phyloP scores from a whole-genome alignment of 2,113 vertebrate genomes.

The Anas platyrhynchos region DNA sequence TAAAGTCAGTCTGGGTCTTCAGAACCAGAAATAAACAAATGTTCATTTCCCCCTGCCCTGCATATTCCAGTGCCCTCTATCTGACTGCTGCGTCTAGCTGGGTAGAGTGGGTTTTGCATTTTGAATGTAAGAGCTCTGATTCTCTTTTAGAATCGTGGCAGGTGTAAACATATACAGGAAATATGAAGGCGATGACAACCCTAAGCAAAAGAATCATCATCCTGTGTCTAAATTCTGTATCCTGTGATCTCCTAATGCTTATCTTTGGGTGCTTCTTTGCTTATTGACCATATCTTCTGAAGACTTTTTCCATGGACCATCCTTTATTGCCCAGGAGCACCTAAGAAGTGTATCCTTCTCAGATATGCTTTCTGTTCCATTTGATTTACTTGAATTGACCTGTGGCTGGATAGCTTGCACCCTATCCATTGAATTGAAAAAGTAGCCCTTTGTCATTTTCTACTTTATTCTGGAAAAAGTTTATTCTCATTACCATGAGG shows the following conservation, averaged over 20 bases:
- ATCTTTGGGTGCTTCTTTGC: neutral
- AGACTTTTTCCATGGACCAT: neutral
- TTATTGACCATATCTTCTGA: neutral
- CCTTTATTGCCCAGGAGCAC: neutral
- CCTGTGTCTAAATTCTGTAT: neutral
- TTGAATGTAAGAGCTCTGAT: neutral
- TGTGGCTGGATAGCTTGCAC: neutral
- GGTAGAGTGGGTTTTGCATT: neutral
- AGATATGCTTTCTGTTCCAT: neutral
- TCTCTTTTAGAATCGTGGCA: neutral
- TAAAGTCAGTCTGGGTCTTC: neutral
- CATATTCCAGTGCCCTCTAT: neutral
- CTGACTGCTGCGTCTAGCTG: neutral
- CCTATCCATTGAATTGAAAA: neutral
- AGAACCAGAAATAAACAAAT: neutral
- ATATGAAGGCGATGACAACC: neutral
- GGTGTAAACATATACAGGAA: neutral
- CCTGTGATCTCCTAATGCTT: neutral
- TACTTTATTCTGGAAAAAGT: neutral
- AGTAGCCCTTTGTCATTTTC: neutral
- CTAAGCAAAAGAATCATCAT: neutral
- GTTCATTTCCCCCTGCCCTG: neutral
- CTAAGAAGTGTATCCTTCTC: fast-evolving
- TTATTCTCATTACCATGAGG: neutral
- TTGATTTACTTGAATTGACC: neutral